Base-by-base conservation (phyloP, 2,113 vertebrate genomes). In the Vulpes ferrilata region DNA sequence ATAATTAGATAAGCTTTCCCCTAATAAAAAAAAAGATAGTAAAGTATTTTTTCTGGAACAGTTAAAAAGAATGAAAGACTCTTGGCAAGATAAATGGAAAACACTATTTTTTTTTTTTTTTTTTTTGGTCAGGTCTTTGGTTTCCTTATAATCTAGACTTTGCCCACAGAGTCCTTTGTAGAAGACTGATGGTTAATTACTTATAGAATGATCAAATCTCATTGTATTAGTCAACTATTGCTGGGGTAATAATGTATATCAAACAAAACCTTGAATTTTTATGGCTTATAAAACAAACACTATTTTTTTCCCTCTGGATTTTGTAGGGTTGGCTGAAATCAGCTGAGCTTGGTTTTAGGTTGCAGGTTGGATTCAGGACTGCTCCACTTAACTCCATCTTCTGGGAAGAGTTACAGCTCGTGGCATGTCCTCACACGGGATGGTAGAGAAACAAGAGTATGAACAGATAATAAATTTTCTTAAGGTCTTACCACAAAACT, bases 121-220 rank as follows among this genome's bases (percentile, higher is more conserved):
- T 73, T 27, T 64, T 23, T 76, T 30, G 3, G 64, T 57, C 57
- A 87, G 38, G 71, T 20, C 15, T 74, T 74, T 74, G 15, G 22
- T 64, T 82, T 93, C 62, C 53, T 95, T 88, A n/a, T 88, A 94
- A 73, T 90, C 9, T 3, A 59, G 71, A 74, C 59, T 86, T 90
- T 91, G 12, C 51, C 25, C 35, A n/a, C 7, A 96, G 78, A 80
- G 73, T 91, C 32, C 8, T 79, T 93, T 51, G 6, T 83, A 62
- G 64, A 71, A 60, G 5, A 30, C 12, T 32, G 83, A 25, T 48
- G 73, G 4, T 57, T 84, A 69, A 19, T 83, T 83, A 65, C 11
- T 87, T 76, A 76, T 16, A 78, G 62, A 73, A 84, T 74, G 53
- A 88, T 48, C 51, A 88, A 20, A 87, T 78, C 2, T 83, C 27